Conservation (phyloP, 2,888 invertebrate genomes). For the Drepana falcataria region DNA sequence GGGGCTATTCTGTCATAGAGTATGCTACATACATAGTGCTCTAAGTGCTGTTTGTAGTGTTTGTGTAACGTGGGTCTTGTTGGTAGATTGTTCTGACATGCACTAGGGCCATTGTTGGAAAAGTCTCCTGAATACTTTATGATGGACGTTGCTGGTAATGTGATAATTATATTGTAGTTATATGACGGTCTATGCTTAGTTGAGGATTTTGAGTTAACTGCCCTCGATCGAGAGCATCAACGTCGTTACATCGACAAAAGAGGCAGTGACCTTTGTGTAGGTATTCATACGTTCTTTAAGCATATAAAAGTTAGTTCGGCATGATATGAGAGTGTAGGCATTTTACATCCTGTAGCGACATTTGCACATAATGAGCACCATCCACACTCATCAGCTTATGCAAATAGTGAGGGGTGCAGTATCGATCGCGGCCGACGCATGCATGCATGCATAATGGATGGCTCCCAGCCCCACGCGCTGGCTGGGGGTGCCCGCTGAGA, state of each 20-base stretch:
- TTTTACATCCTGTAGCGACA: too few relatives aligned
- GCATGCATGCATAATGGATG: constrained; percentile 32
- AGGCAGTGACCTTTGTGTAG: too few relatives aligned
- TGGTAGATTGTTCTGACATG: not conserved
- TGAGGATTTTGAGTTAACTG: too few relatives aligned
- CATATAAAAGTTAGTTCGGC: too few relatives aligned
- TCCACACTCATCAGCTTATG: constrained; percentile 49
- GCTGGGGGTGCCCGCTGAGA: not conserved
- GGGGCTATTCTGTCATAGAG: not conserved
- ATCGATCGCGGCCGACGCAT: constrained; percentile 22
- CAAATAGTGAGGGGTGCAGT: constrained; percentile 39
- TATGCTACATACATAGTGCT: not conserved
- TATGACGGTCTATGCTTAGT: too few relatives aligned
- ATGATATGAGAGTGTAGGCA: too few relatives aligned
- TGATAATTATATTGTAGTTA: too few relatives aligned
- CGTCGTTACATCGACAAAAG: too few relatives aligned
- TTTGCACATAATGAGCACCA: constrained; percentile 29
- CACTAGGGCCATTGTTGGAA: not conserved
- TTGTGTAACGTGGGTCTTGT: not conserved
- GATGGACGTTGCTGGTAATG: too few relatives aligned
- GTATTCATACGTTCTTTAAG: too few relatives aligned
- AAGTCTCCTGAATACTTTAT: too few relatives aligned
- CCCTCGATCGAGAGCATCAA: too few relatives aligned
- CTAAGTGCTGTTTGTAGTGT: not conserved
- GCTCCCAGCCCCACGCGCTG: constrained; percentile 6